phyloP scores from a whole-genome alignment of 2,797 vertebrate species.

The Hapalemur alaotrensis region DNA sequence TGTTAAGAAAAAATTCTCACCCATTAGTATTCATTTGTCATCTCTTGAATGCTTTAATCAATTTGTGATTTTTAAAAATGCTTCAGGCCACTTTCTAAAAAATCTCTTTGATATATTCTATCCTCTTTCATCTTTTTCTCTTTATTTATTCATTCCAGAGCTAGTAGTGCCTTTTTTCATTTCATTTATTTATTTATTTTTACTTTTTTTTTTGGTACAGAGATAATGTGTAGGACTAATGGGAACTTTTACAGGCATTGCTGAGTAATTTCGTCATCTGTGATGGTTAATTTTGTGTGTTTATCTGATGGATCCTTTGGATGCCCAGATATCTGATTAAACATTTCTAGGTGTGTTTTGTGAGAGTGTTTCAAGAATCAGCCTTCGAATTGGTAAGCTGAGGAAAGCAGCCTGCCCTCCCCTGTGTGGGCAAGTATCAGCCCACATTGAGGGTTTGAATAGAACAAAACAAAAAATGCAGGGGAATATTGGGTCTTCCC shows the following conservation, averaged over 20 bases:
- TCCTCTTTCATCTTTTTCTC: conserved; percentile 9
- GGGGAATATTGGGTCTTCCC: background rate
- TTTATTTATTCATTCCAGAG: background rate
- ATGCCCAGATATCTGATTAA: background rate
- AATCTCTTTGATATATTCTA: background rate
- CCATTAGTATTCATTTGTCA: background rate
- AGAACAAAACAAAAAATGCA: background rate
- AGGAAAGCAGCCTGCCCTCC: background rate
- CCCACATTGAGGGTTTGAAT: no score
- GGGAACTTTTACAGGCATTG: background rate
- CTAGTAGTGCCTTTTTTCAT: background rate
- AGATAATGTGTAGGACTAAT: background rate
- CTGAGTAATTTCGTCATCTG: background rate
- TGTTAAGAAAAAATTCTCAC: background rate
- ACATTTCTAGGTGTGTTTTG: background rate
- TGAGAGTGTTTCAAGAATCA: background rate
- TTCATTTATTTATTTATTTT: background rate
- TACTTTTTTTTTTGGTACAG: background rate
- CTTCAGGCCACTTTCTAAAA: background rate
- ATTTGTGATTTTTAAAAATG: background rate
- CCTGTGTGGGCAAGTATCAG: background rate
- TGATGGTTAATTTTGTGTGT: background rate
- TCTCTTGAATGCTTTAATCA: background rate
- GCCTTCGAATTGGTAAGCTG: no score
- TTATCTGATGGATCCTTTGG: background rate